phyloP scores from a whole-genome alignment of 2,113 vertebrate genomes.

The Prionailurus viverrinus region DNA sequence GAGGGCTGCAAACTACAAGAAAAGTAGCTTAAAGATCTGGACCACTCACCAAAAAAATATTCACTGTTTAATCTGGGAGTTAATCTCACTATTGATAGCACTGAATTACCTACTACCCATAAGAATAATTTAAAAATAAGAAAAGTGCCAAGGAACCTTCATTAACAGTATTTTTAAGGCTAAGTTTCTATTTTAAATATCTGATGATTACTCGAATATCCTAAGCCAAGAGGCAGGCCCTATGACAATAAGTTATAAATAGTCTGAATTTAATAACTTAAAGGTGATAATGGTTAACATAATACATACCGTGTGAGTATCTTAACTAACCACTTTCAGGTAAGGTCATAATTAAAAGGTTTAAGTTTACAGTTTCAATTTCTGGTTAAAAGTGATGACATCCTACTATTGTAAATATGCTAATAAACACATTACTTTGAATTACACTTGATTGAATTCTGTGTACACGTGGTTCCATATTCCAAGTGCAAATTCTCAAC shows the following conservation, averaged over 20 bases:
- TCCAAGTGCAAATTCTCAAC: slow-evolving; percentile 72
- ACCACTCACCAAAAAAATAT: slow-evolving; percentile 54
- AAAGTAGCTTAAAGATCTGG: slow-evolving; percentile 63
- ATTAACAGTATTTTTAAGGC: slow-evolving; percentile 52
- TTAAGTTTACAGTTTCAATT: slow-evolving; percentile 47
- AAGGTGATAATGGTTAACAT: slow-evolving; percentile 74
- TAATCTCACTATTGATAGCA: slow-evolving; percentile 14
- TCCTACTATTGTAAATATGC: slow-evolving; percentile 48
- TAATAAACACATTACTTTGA: slow-evolving; percentile 55
- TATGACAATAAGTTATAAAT: slow-evolving; percentile 77
- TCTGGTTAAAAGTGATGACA: slow-evolving; percentile 54
- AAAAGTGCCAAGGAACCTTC: slow-evolving; percentile 27
- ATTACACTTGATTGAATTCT: slow-evolving; percentile 79
- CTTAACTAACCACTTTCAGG: slow-evolving; percentile 50
- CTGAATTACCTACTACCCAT: not conserved
- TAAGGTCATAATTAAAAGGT: slow-evolving; percentile 61
- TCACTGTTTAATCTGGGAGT: not conserved
- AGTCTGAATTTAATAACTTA: slow-evolving; percentile 83
- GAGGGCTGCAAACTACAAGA: not conserved
- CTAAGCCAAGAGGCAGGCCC: slow-evolving; percentile 17
- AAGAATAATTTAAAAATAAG: slow-evolving; percentile 56
- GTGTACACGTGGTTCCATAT: slow-evolving; percentile 60
- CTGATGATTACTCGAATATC: slow-evolving; percentile 65
- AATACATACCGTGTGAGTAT: slow-evolving; percentile 66
- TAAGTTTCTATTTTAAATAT: slow-evolving; percentile 65